phyloP scores from a whole-genome alignment of 2,797 vertebrate genomes.

The Sebastes paucispinis region DNA sequence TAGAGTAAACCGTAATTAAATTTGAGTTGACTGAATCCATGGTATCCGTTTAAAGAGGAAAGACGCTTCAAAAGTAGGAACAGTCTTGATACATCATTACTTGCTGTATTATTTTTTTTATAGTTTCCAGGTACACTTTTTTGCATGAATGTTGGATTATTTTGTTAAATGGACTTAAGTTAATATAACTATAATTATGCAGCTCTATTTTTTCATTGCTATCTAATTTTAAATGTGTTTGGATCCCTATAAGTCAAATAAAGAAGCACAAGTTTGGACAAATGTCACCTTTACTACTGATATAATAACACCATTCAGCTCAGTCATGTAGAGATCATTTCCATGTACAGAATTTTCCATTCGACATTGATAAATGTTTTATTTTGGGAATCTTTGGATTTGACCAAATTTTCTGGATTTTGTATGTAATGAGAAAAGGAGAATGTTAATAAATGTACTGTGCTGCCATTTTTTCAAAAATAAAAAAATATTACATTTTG shows the following conservation, averaged over 20 bases:
- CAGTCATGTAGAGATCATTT: constrained; percentile 9
- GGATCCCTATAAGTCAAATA: constrained; percentile 1
- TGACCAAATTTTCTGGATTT: constrained; percentile 13
- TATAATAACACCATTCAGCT: constrained; percentile 7
- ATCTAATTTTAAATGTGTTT: constrained; percentile 14
- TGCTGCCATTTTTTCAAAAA: constrained; percentile 59
- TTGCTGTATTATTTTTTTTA: constrained; percentile 12
- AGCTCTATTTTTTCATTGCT: constrained; percentile 35
- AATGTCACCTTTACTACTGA: constrained; percentile 41
- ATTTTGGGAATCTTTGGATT: constrained; percentile 1
- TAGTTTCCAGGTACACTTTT: constrained; percentile 51
- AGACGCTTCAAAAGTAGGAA: background rate
- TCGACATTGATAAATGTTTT: constrained; percentile 8
- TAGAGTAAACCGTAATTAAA: background rate
- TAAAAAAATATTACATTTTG: constrained; percentile 49
- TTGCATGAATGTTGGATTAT: constrained; percentile 48
- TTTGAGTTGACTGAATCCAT: constrained; percentile 22
- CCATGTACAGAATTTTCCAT: constrained; percentile 9
- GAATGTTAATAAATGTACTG: constrained; percentile 38
- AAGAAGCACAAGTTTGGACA: constrained; percentile 6
- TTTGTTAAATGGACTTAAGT: constrained; percentile 48
- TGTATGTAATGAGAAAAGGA: constrained; percentile 28
- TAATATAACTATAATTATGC: constrained; percentile 37
- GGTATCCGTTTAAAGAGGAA: constrained; percentile 8
- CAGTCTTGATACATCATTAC: background rate